A percentile compares a stretch with the other conserved stretches of the same genome.
Evolutionary conservation across 2,888 invertebrate genomes (phyloP).

Genomic region (Xanthostigma xanthostigma): DNA sequence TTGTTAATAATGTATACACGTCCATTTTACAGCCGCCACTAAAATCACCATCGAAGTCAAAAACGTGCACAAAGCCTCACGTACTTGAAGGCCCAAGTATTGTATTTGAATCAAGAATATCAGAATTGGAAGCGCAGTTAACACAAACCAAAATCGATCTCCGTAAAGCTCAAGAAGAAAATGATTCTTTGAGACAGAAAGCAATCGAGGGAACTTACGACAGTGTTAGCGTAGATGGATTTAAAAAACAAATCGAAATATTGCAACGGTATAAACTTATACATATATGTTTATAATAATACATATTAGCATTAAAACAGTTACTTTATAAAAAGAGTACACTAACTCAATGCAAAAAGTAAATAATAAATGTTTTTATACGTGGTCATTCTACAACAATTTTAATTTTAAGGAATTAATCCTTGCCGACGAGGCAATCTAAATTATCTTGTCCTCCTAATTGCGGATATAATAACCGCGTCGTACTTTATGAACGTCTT

Average conservation of each 20-base stretch:
- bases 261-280: constrained; percentile 39
- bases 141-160: constrained; percentile 64
- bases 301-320: neutral
- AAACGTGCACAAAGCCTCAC: constrained; percentile 10
- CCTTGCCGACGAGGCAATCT: too few species aligned
- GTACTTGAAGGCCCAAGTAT: constrained; percentile 61
- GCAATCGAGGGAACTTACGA: constrained; percentile 30
- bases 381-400: neutral
- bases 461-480: too few species aligned
- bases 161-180: constrained; percentile 54
- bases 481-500: too few species aligned
- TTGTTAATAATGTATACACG: too few species aligned
- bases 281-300: neutral
- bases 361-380: neutral
- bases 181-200: constrained; percentile 34
- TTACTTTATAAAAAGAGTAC: neutral
- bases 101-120: constrained; percentile 70
- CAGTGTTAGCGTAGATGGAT: constrained; percentile 41
- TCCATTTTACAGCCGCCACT: too few species aligned
- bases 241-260: constrained; percentile 53
- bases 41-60: too few species aligned
- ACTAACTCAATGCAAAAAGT: neutral
- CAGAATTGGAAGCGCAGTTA: constrained; percentile 70
- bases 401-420: neutral
- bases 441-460: too few species aligned